phyloP scores from a whole-genome alignment of 2,888 invertebrate species.

The Catocala sponsa region DNA sequence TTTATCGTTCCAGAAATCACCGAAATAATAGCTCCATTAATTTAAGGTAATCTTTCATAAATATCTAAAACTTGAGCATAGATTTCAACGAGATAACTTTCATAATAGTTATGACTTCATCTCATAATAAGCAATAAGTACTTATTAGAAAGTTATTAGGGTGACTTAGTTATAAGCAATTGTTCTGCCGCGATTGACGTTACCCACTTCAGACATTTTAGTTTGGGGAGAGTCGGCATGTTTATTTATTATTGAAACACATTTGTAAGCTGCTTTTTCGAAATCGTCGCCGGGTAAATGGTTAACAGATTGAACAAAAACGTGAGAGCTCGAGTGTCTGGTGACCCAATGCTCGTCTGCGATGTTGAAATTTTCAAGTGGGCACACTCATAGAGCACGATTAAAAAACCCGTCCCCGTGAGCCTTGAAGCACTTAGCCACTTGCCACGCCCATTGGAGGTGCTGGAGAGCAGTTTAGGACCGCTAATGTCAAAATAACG shows the following conservation, averaged over 20 bases:
- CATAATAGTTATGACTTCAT: slow-evolving; percentile 9
- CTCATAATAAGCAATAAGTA: slow-evolving; percentile 14
- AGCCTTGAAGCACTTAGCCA: slow-evolving; percentile 80
- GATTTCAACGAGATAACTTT: too few relatives aligned
- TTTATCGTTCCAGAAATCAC: too few relatives aligned
- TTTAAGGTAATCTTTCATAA: too few relatives aligned
- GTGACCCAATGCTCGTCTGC: slow-evolving; percentile 62
- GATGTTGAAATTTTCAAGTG: slow-evolving; percentile 79
- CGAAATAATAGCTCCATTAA: too few relatives aligned
- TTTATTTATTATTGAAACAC: slow-evolving; percentile 41
- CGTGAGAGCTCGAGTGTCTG: slow-evolving; percentile 54
- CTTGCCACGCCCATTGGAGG: slow-evolving; percentile 80
- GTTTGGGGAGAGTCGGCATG: slow-evolving; percentile 11
- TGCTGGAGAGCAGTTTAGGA: slow-evolving; percentile 62
- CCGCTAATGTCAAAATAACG: slow-evolving; percentile 42
- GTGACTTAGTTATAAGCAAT: slow-evolving; percentile 19
- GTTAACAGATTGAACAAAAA: slow-evolving; percentile 58
- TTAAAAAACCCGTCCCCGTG: slow-evolving; percentile 78
- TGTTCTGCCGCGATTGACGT: slow-evolving; percentile 9
- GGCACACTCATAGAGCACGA: slow-evolving; percentile 69
- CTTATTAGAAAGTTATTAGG: slow-evolving; percentile 24
- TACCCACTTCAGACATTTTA: slow-evolving; percentile 18
- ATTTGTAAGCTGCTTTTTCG: slow-evolving; percentile 36
- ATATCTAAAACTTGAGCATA: too few relatives aligned
- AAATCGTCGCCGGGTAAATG: slow-evolving; percentile 48